A percentile compares a stretch with the other conserved stretches of the same genome.
These are phyloP conservation scores for Clitarchus hookeri DNA, from an alignment of 2,888 invertebrate genomes.

Conservation along the genomic window DNA sequence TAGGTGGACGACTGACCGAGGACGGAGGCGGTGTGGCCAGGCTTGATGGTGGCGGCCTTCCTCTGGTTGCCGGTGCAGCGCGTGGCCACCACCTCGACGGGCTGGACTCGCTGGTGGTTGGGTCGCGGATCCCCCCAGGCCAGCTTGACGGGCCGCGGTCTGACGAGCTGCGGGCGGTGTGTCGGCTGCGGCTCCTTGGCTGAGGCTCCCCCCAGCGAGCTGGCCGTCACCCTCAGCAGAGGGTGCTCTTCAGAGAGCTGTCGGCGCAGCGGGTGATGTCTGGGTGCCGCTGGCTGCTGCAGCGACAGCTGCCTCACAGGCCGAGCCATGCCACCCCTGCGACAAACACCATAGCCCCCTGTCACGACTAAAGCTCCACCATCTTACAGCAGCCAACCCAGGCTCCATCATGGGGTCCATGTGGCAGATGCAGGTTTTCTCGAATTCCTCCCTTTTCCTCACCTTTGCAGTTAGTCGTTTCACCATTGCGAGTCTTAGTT, in stretches of 20 bases:
- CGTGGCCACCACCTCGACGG: slow-evolving; percentile 33
- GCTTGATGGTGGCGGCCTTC: slow-evolving; percentile 20
- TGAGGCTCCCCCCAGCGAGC: slow-evolving; percentile 12
- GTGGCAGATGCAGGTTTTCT: too few species aligned
- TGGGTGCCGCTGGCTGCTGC: slow-evolving; percentile 18
- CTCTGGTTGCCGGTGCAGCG: slow-evolving; percentile 30
- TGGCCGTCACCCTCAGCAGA: slow-evolving; percentile 32
- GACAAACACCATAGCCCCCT: background rate
- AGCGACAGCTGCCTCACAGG: slow-evolving; percentile 34
- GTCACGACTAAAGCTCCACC: too few species aligned
- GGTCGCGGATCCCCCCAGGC: slow-evolving; percentile 30
- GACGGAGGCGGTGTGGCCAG: background rate
- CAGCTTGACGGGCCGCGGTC: slow-evolving; percentile 28
- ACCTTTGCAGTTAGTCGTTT: too few species aligned
- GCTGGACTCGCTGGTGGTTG: background rate
- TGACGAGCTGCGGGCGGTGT: background rate
- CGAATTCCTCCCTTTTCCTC: too few species aligned
- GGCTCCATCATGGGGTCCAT: too few species aligned
- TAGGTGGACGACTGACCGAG: too few species aligned
- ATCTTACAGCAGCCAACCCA: too few species aligned
- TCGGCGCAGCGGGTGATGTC: slow-evolving; percentile 30
- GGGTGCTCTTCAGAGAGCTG: slow-evolving; percentile 32
- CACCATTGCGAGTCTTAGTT: too few species aligned
- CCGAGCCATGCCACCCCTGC: slow-evolving; percentile 12
- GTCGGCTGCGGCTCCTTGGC: background rate